These are phyloP conservation scores for Cyclina sinensis DNA, from an alignment of 1,140 invertebrate species.

Conservation along the genomic window DNA sequence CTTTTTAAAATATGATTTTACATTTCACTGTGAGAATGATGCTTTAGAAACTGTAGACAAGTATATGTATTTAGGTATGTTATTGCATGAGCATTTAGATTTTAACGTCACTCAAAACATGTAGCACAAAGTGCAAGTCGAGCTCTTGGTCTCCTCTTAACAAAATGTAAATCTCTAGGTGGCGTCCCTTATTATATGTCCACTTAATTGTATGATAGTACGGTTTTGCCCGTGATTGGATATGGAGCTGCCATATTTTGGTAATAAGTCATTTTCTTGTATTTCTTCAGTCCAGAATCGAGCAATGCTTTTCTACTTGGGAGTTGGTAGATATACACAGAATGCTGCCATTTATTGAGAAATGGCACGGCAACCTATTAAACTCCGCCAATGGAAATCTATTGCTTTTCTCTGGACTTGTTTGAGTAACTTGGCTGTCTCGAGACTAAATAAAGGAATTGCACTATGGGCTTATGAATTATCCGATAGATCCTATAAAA, in stretches of 20 bases:
- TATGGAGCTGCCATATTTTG: slow-evolving; percentile 42
- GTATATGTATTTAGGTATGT: slow-evolving; percentile 2
- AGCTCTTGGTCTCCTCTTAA: slow-evolving; percentile 2
- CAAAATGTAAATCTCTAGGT: slow-evolving; percentile 21
- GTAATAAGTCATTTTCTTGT: not conserved
- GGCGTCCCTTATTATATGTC: not conserved
- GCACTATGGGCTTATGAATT: not conserved
- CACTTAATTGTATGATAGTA: slow-evolving; percentile 35
- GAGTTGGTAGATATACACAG: slow-evolving; percentile 43
- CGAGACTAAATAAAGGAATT: slow-evolving; percentile 33
- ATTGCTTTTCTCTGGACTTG: not conserved
- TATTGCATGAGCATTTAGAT: no score
- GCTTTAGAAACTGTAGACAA: not conserved
- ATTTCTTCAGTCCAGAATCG: slow-evolving; percentile 32
- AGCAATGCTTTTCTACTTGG: not conserved
- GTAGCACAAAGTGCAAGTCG: no score
- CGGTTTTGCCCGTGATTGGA: slow-evolving; percentile 28
- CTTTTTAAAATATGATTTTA: not conserved
- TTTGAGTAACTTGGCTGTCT: not conserved
- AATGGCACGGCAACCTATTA: not conserved
- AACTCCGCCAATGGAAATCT: not conserved
- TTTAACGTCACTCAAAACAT: no score
- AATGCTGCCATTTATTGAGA: slow-evolving; percentile 17
- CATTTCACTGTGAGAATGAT: not conserved
- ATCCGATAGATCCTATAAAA: not conserved